Evolutionary conservation across 2,797 vertebrate genomes (phyloP), one percentile per base, ranked within the genome.

Genomic region (Artibeus lituratus): DNA sequence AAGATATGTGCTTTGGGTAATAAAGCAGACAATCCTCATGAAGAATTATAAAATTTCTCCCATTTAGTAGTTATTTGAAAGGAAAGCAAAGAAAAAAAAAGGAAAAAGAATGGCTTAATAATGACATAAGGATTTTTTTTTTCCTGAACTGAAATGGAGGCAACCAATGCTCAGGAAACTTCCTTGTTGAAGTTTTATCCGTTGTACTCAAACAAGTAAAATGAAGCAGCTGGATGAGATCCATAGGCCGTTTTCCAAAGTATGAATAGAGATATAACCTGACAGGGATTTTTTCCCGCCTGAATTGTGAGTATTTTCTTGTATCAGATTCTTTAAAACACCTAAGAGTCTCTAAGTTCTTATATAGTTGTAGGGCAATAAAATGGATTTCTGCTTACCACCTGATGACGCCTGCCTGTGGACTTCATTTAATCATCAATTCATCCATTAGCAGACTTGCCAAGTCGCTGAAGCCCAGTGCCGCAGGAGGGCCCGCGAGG

Each of bases 261-360:
- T 51, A 1, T 87, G 37, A 57, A 22, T 15, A 73, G 57, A n/a
- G 21, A 72, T 35, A n/a, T 57, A 80, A 87, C 35, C 76, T 73
- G 57, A 86, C 5, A 47, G 11, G 16, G 37, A n/a, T 69, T 69
- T 55, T 67, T n/a, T 59, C n/a, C 39, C 82, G 81, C 87, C 76
- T 80, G 35, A 76, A 44, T 57, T 83, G 14, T 94, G 82, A 83
- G 47, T 90, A 53, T 90, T 92, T 92, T 95, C 80, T 80, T 72
- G 19, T 51, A 35, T 93, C 88, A 73, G 47, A 51, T 77, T 82
- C 35, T n/a, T 84, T 47, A 87, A 90, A 77, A 57, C 55, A 59
- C 67, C 47, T n/a, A 24, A 88, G 69, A 65, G 10, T 92, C 51
- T 78, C 51, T 76, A 65, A 67, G 9, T 90, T 85, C 53, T 87